phyloP scores from a whole-genome alignment of 2,888 invertebrate genomes.

The Halocaridina rubra region DNA sequence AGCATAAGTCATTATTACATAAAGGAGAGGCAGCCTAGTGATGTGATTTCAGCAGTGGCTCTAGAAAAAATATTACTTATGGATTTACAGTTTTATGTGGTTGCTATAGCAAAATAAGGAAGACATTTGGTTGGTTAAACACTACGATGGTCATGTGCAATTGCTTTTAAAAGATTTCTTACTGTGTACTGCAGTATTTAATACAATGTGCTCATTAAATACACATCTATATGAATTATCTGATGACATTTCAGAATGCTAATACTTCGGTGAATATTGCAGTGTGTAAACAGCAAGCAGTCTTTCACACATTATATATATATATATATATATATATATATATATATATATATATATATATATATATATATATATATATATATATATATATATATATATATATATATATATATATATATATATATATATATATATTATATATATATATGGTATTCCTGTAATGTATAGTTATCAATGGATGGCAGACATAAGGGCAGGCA shows the following conservation, averaged over 20 bases:
- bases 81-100: constrained; percentile 11
- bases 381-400: too few relatives aligned
- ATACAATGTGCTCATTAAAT: too few relatives aligned
- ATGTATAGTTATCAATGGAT: not conserved
- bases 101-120: constrained; percentile 39
- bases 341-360: too few relatives aligned
- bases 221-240: too few relatives aligned
- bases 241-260: too few relatives aligned
- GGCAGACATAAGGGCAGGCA: constrained; percentile 9
- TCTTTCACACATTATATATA: too few relatives aligned
- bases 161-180: not conserved
- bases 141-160: constrained; percentile 11
- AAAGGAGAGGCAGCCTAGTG: constrained; percentile 4
- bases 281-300: too few relatives aligned
- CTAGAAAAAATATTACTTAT: constrained; percentile 24
- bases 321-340: too few relatives aligned
- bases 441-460: not conserved
- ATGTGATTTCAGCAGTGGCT: not conserved
- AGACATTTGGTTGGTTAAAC: constrained; percentile 10
- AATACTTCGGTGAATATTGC: too few relatives aligned
- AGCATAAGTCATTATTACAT: constrained; percentile 23
- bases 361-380: too few relatives aligned
- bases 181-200: not conserved
- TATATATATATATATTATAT: not conserved
- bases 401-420: too few relatives aligned